Evolutionary conservation across 2,888 invertebrate genomes (phyloP), one percentile per base, ranked within the genome.

Genomic region (Ichneumoninae sp.): DNA sequence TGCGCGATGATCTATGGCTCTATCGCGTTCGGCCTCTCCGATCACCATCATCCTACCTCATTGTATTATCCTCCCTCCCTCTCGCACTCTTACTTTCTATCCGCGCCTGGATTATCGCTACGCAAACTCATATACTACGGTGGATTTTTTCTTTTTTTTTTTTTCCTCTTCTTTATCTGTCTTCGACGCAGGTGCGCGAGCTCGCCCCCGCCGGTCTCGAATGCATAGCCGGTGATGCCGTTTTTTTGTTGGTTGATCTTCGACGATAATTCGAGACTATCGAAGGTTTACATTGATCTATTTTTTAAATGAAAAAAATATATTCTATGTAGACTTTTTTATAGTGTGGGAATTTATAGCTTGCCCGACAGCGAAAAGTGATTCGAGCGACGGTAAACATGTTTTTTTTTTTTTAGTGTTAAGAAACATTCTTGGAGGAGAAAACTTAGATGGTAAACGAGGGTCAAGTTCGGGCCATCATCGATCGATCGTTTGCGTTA

Each of bases 1-100:
- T 75, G 89, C 89, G 85, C 82, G 90, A 92, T 92, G 92, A 92
- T 92, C 92, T 92, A 92, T 92, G 92, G 91, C 92, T 92, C 92
- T 92, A 92, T 92, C 92, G 91, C 91, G 89, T 89, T 89, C 90
- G 87, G 88, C 88, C 88, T 90, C 83, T 90, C 89, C 90, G 91
- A 92, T 92, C 92, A 91, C 92, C 91, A 91, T 91, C 92, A 89
- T 91, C 86, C 87, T 87, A 74, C 86, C 77, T 87, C 83, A 86
- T 89, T 87, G 87, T 88, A 83, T 84, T 86, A 81, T 70, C 73
- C 50, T 60, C 54, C 22, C 75, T 76, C 74, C 76, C 74, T 86
- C 78, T 30, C 79, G 80, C 81, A 60, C 69, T 86, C 89, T 87
- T 88, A 85, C 74, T 80, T 68, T 16, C 66, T 86, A 85, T 87